Percentiles rank a stretch among this genome's conserved stretches.
These are phyloP conservation scores for Copidosoma aretas DNA, from an alignment of 2,888 invertebrate genomes.

Conservation along the genomic window DNA sequence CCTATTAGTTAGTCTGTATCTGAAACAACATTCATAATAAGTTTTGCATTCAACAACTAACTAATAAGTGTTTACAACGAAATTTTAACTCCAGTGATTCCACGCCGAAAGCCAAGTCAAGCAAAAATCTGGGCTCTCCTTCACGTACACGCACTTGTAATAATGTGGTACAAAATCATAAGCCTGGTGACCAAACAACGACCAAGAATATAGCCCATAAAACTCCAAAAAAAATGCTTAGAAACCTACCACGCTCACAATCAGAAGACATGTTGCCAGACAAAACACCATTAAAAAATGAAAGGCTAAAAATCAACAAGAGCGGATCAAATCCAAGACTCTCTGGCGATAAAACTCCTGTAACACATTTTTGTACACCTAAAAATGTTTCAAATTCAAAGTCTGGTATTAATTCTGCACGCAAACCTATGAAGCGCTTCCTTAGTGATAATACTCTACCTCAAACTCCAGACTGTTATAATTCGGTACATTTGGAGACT, in stretches of 20 bases:
- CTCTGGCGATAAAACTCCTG: constrained; percentile 48
- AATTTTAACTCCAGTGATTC: constrained; percentile 11
- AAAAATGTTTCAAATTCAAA: constrained; percentile 45
- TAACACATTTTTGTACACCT: constrained; percentile 53
- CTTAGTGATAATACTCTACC: constrained; percentile 53
- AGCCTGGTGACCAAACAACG: constrained; percentile 8
- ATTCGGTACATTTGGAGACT: constrained; percentile 65
- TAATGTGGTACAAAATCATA: constrained; percentile 24
- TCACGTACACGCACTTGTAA: constrained; percentile 34
- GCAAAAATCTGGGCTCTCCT: constrained; percentile 15
- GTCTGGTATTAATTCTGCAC: constrained; percentile 41
- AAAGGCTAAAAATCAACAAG: constrained; percentile 50
- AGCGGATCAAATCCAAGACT: constrained; percentile 38
- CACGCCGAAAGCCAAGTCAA: constrained; percentile 11
- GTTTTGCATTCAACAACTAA: too few relatives aligned
- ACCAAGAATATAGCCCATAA: constrained; percentile 35
- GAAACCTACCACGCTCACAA: constrained; percentile 43
- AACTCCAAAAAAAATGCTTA: constrained; percentile 26
- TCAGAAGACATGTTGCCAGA: constrained; percentile 38
- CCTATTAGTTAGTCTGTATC: too few relatives aligned
- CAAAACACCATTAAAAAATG: constrained; percentile 40
- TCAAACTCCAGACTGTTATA: constrained; percentile 66
- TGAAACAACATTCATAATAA: too few relatives aligned
- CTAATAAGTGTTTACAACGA: neutral
- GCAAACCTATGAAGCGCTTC: constrained; percentile 54